Conservation (phyloP, 2,888 invertebrate genomes). For the Parnassius apollo region DNA sequence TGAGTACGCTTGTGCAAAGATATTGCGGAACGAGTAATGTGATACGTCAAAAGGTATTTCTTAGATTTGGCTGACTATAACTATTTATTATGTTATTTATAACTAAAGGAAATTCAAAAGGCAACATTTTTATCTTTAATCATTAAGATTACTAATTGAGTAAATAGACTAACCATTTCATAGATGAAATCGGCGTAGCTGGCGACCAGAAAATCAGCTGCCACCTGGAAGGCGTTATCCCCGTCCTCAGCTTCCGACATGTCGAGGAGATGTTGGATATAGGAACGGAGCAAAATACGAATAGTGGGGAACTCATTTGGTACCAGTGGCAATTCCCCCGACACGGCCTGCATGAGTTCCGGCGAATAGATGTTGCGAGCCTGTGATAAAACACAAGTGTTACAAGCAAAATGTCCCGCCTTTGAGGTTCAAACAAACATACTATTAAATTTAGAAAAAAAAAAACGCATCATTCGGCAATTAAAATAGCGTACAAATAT, state of each 20-base stretch:
- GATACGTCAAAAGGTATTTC: too few relatives aligned
- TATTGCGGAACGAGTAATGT: too few relatives aligned
- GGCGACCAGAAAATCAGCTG: conserved; percentile 44
- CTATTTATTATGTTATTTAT: too few relatives aligned
- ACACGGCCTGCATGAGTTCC: conserved; percentile 21
- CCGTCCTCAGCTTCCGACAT: conserved; percentile 35
- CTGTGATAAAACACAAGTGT: not conserved
- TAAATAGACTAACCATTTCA: conserved; percentile 36
- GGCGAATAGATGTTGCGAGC: conserved; percentile 1
- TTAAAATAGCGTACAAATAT: too few relatives aligned
- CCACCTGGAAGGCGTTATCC: conserved; percentile 32
- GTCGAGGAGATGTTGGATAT: conserved; percentile 39
- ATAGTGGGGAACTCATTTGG: conserved; percentile 49
- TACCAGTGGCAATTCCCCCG: conserved; percentile 39
- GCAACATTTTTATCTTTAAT: too few relatives aligned
- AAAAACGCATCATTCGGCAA: too few relatives aligned
- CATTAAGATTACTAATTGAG: too few relatives aligned
- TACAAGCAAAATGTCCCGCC: too few relatives aligned
- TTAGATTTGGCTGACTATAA: too few relatives aligned
- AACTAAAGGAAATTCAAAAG: too few relatives aligned
- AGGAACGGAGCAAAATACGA: conserved; percentile 47
- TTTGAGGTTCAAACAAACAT: not conserved
- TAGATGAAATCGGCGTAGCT: conserved; percentile 42
- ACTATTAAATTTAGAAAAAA: not conserved
- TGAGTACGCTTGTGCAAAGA: too few relatives aligned